Percentiles rank a stretch among this genome's conserved stretches.
These are phyloP conservation scores for Sporophila hypoxantha DNA, from an alignment of 2,113 vertebrate species.

Conservation along the genomic window DNA sequence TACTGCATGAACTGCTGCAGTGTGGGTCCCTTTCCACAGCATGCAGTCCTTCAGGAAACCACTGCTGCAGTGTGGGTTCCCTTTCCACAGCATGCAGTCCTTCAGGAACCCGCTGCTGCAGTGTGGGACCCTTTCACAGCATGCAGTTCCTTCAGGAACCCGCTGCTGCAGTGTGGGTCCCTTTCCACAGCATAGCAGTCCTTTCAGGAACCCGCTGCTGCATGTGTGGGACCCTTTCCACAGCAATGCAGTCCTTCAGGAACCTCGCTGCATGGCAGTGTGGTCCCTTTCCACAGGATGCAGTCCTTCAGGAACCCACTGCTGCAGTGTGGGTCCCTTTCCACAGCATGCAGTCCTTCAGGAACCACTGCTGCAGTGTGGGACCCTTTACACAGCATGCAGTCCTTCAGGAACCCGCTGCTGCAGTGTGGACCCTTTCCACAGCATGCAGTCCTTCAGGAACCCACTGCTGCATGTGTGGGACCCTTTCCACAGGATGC, in stretches of 20 bases:
- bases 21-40: fast-evolving
- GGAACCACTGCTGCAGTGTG: background rate
- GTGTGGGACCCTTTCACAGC: too few relatives aligned
- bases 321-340: fast-evolving
- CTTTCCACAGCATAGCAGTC: background rate
- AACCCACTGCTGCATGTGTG: fast-evolving
- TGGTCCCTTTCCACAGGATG: too few relatives aligned
- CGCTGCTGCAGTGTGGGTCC: fast-evolving
- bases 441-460: background rate
- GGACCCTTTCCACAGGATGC: background rate
- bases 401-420: too few relatives aligned
- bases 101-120: background rate
- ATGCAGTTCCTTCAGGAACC: too few relatives aligned
- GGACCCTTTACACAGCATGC: too few relatives aligned
- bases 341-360: background rate
- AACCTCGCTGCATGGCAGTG: too few relatives aligned
- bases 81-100: background rate
- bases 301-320: background rate
- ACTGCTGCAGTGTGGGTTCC: fast-evolving
- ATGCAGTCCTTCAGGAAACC: background rate
- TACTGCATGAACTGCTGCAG: background rate
- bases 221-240: fast-evolving
- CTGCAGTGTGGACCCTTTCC: fast-evolving
- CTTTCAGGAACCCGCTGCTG: background rate
- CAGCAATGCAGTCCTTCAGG: background rate